Conservation (phyloP, 2,888 invertebrate genomes). For the Deilephila porcellus region DNA sequence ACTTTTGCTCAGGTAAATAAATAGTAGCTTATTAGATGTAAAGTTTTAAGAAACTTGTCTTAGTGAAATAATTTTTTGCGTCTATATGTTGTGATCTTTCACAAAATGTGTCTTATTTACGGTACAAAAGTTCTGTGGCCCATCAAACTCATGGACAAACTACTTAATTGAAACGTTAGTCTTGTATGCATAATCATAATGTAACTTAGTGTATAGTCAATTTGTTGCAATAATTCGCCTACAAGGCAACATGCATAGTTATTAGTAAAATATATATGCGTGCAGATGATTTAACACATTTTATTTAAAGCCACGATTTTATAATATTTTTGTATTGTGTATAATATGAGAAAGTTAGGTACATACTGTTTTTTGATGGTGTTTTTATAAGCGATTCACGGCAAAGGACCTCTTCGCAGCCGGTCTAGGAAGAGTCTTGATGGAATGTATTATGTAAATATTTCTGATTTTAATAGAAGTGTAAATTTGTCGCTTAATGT, state of each 20-base stretch:
- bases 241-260: constrained; percentile 56
- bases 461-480: constrained; percentile 61
- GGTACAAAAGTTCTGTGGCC: constrained; percentile 12
- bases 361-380: constrained; percentile 30
- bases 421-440: constrained; percentile 37
- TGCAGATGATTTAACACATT: constrained; percentile 43
- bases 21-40: background rate
- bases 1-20: background rate
- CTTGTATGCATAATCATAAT: constrained; percentile 63
- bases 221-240: constrained; percentile 79
- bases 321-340: constrained; percentile 70
- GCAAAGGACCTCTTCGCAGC: constrained; percentile 43
- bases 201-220: constrained; percentile 67
- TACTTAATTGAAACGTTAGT: constrained; percentile 22
- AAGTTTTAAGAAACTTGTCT: background rate
- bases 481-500: constrained; percentile 52
- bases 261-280: constrained; percentile 42
- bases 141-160: constrained; percentile 10
- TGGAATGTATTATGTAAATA: constrained; percentile 68
- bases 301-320: constrained; percentile 70
- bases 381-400: constrained; percentile 50
- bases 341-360: constrained; percentile 46
- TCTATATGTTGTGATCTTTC: constrained; percentile 1
- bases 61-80: constrained; percentile 1
- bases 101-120: constrained; percentile 14